Evolutionary conservation across 1,140 invertebrate genomes (phyloP), one percentile per base, ranked within the genome.

Genomic region (Brachionus rubens): DNA sequence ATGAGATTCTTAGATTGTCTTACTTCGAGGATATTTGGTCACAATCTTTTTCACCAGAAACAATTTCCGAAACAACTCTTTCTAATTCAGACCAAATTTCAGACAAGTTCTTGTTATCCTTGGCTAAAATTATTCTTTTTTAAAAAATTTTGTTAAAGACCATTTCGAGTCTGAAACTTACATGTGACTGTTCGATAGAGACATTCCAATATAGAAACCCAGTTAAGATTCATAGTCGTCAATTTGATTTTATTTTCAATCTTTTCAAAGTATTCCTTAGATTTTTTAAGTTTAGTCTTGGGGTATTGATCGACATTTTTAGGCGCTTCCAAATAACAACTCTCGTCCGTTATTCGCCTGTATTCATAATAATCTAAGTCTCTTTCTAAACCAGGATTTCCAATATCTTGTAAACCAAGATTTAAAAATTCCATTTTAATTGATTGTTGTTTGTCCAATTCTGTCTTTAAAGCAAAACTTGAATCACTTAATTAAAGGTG

Each of bases 361-460:
- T 24, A 65, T 24, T 65, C 59, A 14, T 65, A 65, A 41, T 46
- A 65, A 41, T 65, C 59, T 41, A 65, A 65, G 24, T 65, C n/a
- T 43, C 40, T 41, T 2, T 65, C 59, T 3, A 65, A 26, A 21
- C 36, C 36, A 24, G 33, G n/a, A 33, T 36, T 24, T 16, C 41
- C 59, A 43, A 65, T 43, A 41, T 65, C 59, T 41, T 65, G 59
- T 19, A 65, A 41, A 36, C 59, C 59, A 36, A 65, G 59, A 43
- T 65, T 65, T 24, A 65, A 43, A 24, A 65, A 65, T 65, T 65
- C 59, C 59, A 65, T 65, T 65, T 36, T 65, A 1, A 65, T 2
- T 24, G 41, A 28, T 24, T 43, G 59, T 7, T 36, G 33, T 65
- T 65, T 36, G 36, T 21, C 14, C 7, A 46, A 16, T 46, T 16